phyloP scores from a whole-genome alignment of 2,113 vertebrate genomes.

The Triplophysa rosa region DNA sequence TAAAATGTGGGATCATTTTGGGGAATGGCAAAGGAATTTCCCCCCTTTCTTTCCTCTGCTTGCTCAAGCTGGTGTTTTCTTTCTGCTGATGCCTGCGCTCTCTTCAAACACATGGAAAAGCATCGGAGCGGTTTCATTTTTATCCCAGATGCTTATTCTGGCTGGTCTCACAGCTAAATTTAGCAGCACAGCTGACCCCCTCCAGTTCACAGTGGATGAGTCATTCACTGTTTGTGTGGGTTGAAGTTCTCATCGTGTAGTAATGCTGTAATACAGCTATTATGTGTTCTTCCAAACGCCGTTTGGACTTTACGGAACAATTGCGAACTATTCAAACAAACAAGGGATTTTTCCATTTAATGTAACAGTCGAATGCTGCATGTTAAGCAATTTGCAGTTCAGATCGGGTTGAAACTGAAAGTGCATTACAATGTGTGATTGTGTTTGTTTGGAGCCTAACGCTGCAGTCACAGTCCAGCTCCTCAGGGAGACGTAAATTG shows the following conservation, averaged over 20 bases:
- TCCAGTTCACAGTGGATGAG: conserved; percentile 50
- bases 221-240: conserved; percentile 55
- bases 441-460: not conserved
- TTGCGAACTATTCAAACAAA: conserved; percentile 16
- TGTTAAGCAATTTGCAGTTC: not conserved
- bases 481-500: not conserved
- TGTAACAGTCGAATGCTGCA: not conserved
- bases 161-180: conserved; percentile 65
- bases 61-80: conserved; percentile 46
- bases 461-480: not conserved
- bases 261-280: conserved; percentile 17
- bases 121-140: conserved; percentile 26
- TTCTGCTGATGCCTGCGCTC: conserved; percentile 47
- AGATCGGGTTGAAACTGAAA: not conserved
- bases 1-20: conserved; percentile 69
- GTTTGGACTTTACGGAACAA: conserved; percentile 15
- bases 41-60: conserved; percentile 39
- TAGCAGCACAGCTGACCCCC: conserved; percentile 60
- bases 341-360: conserved; percentile 9
- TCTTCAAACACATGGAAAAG: conserved; percentile 43
- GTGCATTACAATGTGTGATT: not conserved
- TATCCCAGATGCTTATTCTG: conserved; percentile 60
- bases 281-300: conserved; percentile 9
- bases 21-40: conserved; percentile 61
- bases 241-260: conserved; percentile 17